These are phyloP conservation scores for Drosophila mulleri DNA, from an alignment of 2,888 invertebrate genomes.

Conservation along the genomic window DNA sequence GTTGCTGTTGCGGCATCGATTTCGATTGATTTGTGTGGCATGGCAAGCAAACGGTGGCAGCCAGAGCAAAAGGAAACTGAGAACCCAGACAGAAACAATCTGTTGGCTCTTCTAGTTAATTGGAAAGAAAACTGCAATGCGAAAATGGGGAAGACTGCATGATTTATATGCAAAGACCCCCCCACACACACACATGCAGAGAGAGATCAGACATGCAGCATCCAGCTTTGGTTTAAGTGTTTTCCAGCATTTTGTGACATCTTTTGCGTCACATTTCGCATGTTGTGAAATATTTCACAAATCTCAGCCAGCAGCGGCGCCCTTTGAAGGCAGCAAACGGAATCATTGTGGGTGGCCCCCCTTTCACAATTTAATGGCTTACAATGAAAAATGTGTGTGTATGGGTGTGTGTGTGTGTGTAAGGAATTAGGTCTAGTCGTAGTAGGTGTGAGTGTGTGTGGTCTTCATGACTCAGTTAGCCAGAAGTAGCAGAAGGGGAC, in stretches of 20 bases:
- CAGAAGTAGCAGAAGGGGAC: not conserved
- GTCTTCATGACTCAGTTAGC: slow-evolving; percentile 38
- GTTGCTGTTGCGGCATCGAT: slow-evolving; percentile 19
- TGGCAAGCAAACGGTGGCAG: slow-evolving; percentile 39
- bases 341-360: slow-evolving; percentile 70
- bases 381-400: slow-evolving; percentile 57
- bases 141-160: slow-evolving; percentile 18
- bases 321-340: slow-evolving; percentile 59
- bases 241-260: slow-evolving; percentile 73
- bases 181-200: not conserved
- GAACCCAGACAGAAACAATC: slow-evolving; percentile 1
- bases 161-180: slow-evolving; percentile 43
- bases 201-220: slow-evolving; percentile 6
- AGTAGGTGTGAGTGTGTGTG: slow-evolving; percentile 22
- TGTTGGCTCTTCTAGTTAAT: slow-evolving; percentile 51
- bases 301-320: slow-evolving; percentile 65
- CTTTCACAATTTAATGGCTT: slow-evolving; percentile 62
- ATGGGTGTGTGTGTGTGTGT: not conserved
- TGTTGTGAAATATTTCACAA: slow-evolving; percentile 79
- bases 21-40: slow-evolving; percentile 46
- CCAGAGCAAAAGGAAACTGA: slow-evolving; percentile 7
- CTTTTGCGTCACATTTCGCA: slow-evolving; percentile 74
- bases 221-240: slow-evolving; percentile 62
- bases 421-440: slow-evolving; percentile 11
- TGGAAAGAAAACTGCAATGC: slow-evolving; percentile 35